Base-by-base conservation (phyloP, 1,140 invertebrate species). In the Scaptomyza graminum region DNA sequence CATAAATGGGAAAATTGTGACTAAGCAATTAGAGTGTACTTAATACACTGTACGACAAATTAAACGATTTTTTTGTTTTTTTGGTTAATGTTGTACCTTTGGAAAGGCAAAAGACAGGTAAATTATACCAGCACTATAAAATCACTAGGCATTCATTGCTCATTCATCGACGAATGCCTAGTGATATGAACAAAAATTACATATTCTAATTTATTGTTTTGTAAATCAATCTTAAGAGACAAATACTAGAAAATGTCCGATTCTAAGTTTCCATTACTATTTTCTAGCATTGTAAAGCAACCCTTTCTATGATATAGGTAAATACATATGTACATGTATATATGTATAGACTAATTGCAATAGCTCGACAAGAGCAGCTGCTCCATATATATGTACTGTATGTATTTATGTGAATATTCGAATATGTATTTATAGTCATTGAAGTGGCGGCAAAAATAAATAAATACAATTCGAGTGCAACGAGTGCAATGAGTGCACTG, bases 281-380 rank as follows among this genome's bases (percentile, higher is more conserved):
- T 22, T 22, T 22, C 0, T 15, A 13, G 8, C 11, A 16, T 31
- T 16, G 25, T 39, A 16, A 15, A 41, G 41, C 63, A 73, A 50
- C 55, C 64, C 64, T 61, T 61, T 44, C 12, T 13, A 9, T 22
- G 18, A 37, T 47, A 12, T 31, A 39, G 9, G 11, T 12, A 41
- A n/a, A 5, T 37, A 37, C n/a, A 41, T 41, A 11, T n/a, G 3
- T 39, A 39, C 18, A 22, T 22, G 2, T 39, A 12, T 39, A 12
- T 39, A 39, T 39, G 37, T 9, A 31, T n/a, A 8, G 18, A 51
- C 61, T 56, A 59, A 73, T 73, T 73, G 70, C 64, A 72, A 51
- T 44, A 54, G 62, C 34, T 43, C 37, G 46, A 57, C 34, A 13
- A 46, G 37, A 49, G 70, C 65, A 62, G 69, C 69, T 73, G 64